Conservation (phyloP, 1,140 invertebrate genomes). For the Drosophila paulistorum region DNA sequence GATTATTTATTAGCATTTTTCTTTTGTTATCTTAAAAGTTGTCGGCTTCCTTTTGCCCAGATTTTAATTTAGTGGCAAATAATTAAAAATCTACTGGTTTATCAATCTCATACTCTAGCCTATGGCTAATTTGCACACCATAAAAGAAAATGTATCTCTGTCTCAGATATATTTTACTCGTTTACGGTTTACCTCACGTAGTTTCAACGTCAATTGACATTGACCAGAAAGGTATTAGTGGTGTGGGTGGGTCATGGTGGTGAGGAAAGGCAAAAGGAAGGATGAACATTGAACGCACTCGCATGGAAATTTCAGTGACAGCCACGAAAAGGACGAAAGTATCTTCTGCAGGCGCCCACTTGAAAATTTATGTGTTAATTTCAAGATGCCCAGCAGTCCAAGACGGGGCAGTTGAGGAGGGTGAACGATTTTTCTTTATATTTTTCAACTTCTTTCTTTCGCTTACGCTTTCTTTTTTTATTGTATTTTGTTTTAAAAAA, state of each 20-base stretch:
- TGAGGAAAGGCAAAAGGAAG: conserved; percentile 14
- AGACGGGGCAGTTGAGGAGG: not conserved
- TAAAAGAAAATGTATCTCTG: conserved; percentile 54
- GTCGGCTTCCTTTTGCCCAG: conserved; percentile 31
- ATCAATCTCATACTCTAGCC: not conserved
- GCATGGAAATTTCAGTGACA: conserved; percentile 80
- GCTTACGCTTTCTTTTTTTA: conserved; percentile 37
- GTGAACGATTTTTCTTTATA: conserved; percentile 32
- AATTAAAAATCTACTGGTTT: conserved; percentile 65
- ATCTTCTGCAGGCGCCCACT: conserved; percentile 72
- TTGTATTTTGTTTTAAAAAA: conserved; percentile 68
- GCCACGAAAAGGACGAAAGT: conserved; percentile 29
- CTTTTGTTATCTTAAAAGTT: conserved; percentile 59
- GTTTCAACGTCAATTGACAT: conserved; percentile 74
- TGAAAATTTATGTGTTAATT: conserved; percentile 83
- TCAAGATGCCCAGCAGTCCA: conserved; percentile 58
- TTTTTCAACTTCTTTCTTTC: conserved; percentile 29
- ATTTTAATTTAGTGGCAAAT: conserved; percentile 79
- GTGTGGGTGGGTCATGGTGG: conserved; percentile 7
- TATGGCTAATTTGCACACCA: conserved; percentile 59
- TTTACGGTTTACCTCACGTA: conserved; percentile 62
- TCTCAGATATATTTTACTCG: conserved; percentile 61
- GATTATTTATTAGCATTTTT: conserved; percentile 74
- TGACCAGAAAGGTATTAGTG: conserved; percentile 46
- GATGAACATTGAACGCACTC: conserved; percentile 63